A percentile compares a stretch with the other conserved stretches of the same genome.
phyloP scores from a whole-genome alignment of 1,140 invertebrate species.

The Anoplolepis gracilipes region DNA sequence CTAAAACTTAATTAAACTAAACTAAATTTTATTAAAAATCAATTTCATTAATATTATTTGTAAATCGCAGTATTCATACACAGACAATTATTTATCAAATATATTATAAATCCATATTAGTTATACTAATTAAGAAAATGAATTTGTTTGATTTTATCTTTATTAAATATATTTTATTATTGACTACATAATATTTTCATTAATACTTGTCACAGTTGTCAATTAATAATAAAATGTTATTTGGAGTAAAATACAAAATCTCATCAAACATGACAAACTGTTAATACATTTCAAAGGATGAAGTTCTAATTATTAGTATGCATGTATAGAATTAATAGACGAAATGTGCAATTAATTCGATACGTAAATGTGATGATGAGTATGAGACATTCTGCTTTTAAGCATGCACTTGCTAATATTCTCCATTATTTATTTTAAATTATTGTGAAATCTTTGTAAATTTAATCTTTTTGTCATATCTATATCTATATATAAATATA shows the following conservation, averaged over 20 bases:
- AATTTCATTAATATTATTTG: background rate
- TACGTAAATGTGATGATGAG: too few relatives aligned
- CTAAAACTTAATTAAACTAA: background rate
- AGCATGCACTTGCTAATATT: background rate
- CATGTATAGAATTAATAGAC: background rate
- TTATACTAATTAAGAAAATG: background rate
- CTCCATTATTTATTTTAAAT: background rate
- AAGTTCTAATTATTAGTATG: constrained; percentile 2
- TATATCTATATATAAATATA: background rate
- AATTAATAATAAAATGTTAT: background rate
- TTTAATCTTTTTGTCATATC: background rate
- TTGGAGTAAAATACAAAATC: background rate
- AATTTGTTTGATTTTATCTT: background rate
- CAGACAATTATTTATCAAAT: background rate
- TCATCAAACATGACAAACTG: background rate
- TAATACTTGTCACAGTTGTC: background rate
- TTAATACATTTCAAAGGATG: constrained; percentile 1
- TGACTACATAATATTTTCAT: background rate
- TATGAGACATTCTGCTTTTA: background rate
- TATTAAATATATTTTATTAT: background rate
- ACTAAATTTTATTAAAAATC: background rate
- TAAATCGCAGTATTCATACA: background rate
- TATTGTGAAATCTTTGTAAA: background rate
- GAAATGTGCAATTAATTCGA: background rate
- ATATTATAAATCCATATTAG: constrained; percentile 8